These are phyloP conservation scores for Silurus glanis DNA, from an alignment of 2,113 vertebrate genomes.

Conservation along the genomic window DNA sequence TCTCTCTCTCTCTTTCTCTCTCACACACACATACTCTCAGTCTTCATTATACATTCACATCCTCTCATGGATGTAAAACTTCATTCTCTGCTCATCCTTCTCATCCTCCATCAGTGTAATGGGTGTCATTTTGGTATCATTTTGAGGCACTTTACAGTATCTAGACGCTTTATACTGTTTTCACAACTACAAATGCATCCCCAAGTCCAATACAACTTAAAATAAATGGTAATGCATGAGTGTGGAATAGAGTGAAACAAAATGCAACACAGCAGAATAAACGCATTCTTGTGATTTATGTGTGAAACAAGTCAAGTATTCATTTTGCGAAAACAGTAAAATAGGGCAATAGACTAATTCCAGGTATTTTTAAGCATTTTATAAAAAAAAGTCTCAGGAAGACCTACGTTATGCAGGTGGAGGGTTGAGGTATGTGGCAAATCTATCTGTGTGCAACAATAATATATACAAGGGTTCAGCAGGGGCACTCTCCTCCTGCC, in stretches of 20 bases:
- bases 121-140: constrained; percentile 39
- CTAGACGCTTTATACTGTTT: constrained; percentile 30
- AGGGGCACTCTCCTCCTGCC: constrained; percentile 36
- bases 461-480: constrained; percentile 31
- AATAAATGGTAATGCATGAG: constrained; percentile 13
- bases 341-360: not conserved
- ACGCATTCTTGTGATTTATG: not conserved
- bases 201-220: constrained; percentile 35
- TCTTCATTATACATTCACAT: constrained; percentile 26
- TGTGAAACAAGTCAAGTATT: not conserved
- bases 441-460: constrained; percentile 24
- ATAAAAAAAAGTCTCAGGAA: not conserved
- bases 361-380: not conserved
- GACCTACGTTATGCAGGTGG: not conserved
- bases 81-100: constrained; percentile 33
- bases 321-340: not conserved
- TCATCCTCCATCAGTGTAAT: constrained; percentile 46
- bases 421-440: not conserved
- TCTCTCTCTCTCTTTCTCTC: not conserved
- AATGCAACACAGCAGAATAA: not conserved
- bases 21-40: not conserved
- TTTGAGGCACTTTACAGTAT: constrained; percentile 36
- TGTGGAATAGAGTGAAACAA: not conserved
- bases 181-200: constrained; percentile 9
- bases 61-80: constrained; percentile 10